Percentiles rank a stretch among this genome's conserved stretches.
phyloP scores from a whole-genome alignment of 2,797 vertebrate species.

The Cossypha heuglini region DNA sequence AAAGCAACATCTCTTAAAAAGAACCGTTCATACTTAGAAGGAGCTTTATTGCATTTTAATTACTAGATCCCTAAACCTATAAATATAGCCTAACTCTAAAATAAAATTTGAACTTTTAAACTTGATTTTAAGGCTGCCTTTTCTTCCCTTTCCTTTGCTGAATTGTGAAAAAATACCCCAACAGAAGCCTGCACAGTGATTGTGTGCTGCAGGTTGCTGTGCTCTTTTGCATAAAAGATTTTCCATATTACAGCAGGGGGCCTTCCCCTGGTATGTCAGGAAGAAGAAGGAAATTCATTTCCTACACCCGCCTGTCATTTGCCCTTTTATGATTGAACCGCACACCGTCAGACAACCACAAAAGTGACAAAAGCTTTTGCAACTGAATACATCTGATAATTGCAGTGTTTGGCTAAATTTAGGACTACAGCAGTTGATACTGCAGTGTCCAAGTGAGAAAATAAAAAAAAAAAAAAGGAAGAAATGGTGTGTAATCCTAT shows the following conservation, averaged over 20 bases:
- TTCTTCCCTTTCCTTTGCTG: neutral
- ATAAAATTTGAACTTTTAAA: conserved; percentile 39
- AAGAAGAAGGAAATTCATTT: conserved; percentile 79
- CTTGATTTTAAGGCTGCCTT: conserved; percentile 47
- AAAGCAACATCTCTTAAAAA: neutral
- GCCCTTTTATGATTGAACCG: conserved; percentile 75
- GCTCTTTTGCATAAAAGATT: conserved; percentile 82
- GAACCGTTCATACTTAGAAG: neutral
- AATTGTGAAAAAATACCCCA: neutral
- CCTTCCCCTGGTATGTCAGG: conserved; percentile 74
- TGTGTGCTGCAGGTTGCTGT: conserved; percentile 70
- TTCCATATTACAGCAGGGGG: conserved; percentile 78
- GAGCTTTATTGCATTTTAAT: conserved; percentile 22
- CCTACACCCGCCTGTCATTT: conserved; percentile 76
- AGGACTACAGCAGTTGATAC: conserved; percentile 17
- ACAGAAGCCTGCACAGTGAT: conserved; percentile 69
- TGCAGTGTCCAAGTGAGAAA: neutral
- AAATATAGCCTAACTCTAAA: neutral
- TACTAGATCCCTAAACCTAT: neutral
- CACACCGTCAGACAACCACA: conserved; percentile 72
- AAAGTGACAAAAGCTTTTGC: conserved; percentile 75
- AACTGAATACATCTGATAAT: conserved; percentile 68
- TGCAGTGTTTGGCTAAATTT: conserved; percentile 71
- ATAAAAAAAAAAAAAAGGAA: neutral
- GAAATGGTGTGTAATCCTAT: neutral